These are phyloP conservation scores for Leuciscus idus DNA, from an alignment of 2,113 vertebrate genomes.

Conservation along the genomic window DNA sequence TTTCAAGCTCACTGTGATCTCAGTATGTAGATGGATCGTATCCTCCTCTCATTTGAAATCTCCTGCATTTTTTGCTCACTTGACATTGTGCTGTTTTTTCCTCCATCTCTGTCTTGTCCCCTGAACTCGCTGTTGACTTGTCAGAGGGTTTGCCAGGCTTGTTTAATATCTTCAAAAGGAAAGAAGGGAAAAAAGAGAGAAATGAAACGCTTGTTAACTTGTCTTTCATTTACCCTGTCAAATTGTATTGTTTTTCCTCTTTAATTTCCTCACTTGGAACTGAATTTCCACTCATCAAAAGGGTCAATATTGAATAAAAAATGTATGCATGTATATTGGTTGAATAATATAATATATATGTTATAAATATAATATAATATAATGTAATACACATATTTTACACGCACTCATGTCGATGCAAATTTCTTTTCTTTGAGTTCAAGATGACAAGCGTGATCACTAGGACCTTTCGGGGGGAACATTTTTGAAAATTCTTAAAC, in stretches of 20 bases:
- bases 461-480: background rate
- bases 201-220: slow-evolving; percentile 32
- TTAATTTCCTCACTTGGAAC: too few species aligned
- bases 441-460: background rate
- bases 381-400: too few species aligned
- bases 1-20: slow-evolving; percentile 59
- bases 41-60: slow-evolving; percentile 63
- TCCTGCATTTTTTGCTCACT: slow-evolving; percentile 10
- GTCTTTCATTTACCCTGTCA: background rate
- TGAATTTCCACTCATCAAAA: too few species aligned
- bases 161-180: background rate
- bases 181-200: background rate
- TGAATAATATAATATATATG: too few species aligned
- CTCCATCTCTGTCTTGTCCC: background rate
- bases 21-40: slow-evolving; percentile 57
- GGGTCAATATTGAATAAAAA: too few species aligned
- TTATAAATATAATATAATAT: too few species aligned
- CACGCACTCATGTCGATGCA: background rate
- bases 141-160: background rate
- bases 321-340: background rate
- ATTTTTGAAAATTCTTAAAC: background rate
- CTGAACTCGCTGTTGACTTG: slow-evolving; percentile 4
- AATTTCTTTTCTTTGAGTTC: background rate
- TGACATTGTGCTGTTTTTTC: slow-evolving; percentile 21
- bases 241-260: background rate